A percentile compares a stretch with the other conserved stretches of the same genome.
Evolutionary conservation across 2,888 invertebrate species (phyloP).

Genomic region (Xanthia togata): DNA sequence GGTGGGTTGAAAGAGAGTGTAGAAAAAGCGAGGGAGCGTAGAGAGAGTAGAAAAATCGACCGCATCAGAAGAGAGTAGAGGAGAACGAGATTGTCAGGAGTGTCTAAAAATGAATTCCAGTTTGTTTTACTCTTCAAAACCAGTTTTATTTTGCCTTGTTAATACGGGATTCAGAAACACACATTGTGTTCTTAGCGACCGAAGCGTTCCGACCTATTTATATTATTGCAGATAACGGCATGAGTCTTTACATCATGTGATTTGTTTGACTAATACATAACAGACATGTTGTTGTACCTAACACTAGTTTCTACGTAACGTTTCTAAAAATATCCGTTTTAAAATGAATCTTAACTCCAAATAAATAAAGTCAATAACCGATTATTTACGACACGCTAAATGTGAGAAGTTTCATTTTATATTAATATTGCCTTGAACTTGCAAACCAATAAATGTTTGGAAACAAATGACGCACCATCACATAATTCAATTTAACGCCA

Average conservation of each 20-base stretch:
- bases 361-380: slow-evolving; percentile 11
- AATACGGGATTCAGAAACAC: neutral
- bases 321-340: slow-evolving; percentile 4
- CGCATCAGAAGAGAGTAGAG: neutral
- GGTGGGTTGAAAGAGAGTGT: neutral
- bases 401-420: neutral
- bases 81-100: neutral
- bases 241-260: neutral
- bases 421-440: slow-evolving; percentile 14
- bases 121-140: neutral
- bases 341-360: slow-evolving; percentile 24
- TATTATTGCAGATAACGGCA: slow-evolving; percentile 3
- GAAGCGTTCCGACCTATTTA: slow-evolving; percentile 1
- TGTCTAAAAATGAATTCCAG: neutral
- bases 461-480: slow-evolving; percentile 13
- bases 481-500: slow-evolving; percentile 25
- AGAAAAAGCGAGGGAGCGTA: neutral
- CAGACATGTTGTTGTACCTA: neutral
- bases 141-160: neutral
- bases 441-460: slow-evolving; percentile 1
- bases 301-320: neutral
- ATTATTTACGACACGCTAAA: neutral
- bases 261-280: slow-evolving; percentile 7
- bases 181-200: neutral
- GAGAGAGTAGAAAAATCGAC: neutral